A percentile compares a stretch with the other conserved stretches of the same genome.
These are phyloP conservation scores for Peribatodes rhomboidaria DNA, from an alignment of 2,888 invertebrate species.

Conservation along the genomic window DNA sequence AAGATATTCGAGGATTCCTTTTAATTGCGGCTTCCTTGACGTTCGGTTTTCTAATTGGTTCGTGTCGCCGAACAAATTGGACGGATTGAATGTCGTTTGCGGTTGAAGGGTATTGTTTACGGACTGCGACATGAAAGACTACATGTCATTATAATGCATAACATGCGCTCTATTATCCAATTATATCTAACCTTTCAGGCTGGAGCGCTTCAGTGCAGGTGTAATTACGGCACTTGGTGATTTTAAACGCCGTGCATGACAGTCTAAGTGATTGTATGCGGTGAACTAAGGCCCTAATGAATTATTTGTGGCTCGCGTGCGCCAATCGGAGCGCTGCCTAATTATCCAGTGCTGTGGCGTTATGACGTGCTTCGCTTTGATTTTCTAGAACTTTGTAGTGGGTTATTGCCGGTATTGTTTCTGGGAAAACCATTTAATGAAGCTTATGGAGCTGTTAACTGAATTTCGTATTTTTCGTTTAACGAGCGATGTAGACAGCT, in stretches of 20 bases:
- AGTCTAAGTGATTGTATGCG: conserved; percentile 83
- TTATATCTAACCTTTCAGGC: conserved; percentile 85
- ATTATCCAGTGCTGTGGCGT: conserved; percentile 65
- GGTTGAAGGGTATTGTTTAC: conserved; percentile 48
- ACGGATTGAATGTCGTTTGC: conserved; percentile 71
- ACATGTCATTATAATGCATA: conserved; percentile 78
- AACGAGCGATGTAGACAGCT: conserved; percentile 3
- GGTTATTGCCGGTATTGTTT: conserved; percentile 29
- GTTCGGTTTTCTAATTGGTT: conserved; percentile 83
- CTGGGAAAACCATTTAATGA: conserved; percentile 32
- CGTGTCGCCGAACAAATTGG: conserved; percentile 75
- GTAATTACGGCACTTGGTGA: conserved; percentile 73
- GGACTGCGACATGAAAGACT: conserved; percentile 62
- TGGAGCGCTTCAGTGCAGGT: conserved; percentile 65
- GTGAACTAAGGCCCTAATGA: conserved; percentile 76
- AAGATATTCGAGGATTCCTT: conserved; percentile 84
- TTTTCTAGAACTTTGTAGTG: conserved; percentile 46
- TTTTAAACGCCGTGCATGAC: conserved; percentile 81
- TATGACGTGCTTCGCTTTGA: conserved; percentile 63
- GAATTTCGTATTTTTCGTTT: conserved; percentile 20
- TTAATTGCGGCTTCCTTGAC: conserved; percentile 84
- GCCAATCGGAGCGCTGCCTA: conserved; percentile 64
- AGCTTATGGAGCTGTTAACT: conserved; percentile 28
- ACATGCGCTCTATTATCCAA: conserved; percentile 79
- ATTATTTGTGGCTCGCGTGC: conserved; percentile 84